These are phyloP conservation scores for Porites lobata DNA, from an alignment of 92 coral and sea anemone species.

Conservation along the genomic window DNA sequence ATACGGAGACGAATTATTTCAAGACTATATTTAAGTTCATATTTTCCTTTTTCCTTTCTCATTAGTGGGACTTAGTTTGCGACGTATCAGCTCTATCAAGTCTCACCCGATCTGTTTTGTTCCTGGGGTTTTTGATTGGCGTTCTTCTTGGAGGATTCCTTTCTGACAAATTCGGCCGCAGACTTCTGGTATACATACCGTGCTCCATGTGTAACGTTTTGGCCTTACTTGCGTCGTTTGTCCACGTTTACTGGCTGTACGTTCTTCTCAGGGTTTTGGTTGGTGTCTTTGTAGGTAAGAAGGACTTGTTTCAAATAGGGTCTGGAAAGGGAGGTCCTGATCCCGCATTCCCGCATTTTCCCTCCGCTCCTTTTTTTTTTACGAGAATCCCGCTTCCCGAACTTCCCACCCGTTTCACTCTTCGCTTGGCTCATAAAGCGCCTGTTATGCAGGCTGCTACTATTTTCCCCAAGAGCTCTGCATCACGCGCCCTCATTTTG, in stretches of 20 bases:
- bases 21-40: too few species aligned
- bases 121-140: conserved; percentile 61
- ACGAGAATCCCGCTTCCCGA: too few species aligned
- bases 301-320: too few species aligned
- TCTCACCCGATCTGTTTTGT: conserved; percentile 70
- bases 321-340: too few species aligned
- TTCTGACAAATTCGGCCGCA: conserved; percentile 77
- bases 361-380: too few species aligned
- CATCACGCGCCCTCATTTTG: too few species aligned
- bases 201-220: conserved; percentile 28
- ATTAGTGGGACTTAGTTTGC: conserved; percentile 78
- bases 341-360: too few species aligned
- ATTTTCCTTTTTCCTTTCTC: background rate
- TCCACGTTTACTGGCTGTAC: conserved; percentile 38
- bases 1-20: too few species aligned
- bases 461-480: too few species aligned
- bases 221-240: conserved; percentile 46
- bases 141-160: conserved; percentile 67
- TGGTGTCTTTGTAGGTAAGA: conserved; percentile 36
- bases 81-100: conserved; percentile 59
- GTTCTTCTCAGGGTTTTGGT: conserved; percentile 39
- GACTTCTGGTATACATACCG: conserved; percentile 26
- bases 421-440: too few species aligned
- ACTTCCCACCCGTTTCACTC: too few species aligned
- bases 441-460: too few species aligned